These are phyloP conservation scores for Serripes groenlandicus DNA, from an alignment of 2,888 invertebrate species.

Conservation along the genomic window DNA sequence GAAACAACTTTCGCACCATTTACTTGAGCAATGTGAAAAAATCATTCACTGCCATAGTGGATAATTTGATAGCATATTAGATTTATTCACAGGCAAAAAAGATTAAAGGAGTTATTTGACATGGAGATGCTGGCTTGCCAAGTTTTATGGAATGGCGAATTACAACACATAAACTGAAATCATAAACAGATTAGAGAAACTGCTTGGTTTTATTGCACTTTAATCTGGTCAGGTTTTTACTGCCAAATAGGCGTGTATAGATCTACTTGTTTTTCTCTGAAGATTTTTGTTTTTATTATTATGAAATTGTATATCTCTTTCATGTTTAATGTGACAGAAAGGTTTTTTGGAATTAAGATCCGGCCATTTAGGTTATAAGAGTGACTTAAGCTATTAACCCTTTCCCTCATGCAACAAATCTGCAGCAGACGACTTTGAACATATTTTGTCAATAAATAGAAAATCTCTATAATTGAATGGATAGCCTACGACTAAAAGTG, in stretches of 20 bases:
- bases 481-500: background rate
- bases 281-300: no score
- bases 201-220: constrained; percentile 4
- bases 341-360: no score
- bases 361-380: no score
- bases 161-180: background rate
- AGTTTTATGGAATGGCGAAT: constrained; percentile 10
- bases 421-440: background rate
- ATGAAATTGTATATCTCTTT: no score
- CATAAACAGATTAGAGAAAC: constrained; percentile 10
- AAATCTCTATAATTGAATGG: background rate
- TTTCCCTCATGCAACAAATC: background rate
- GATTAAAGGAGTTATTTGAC: background rate
- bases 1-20: background rate
- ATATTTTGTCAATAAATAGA: background rate
- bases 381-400: background rate
- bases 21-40: background rate
- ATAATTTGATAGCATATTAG: constrained; percentile 14
- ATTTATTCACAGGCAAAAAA: constrained; percentile 4
- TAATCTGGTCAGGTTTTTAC: background rate
- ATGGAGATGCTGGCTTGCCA: constrained; percentile 1
- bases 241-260: background rate
- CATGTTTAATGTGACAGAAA: no score
- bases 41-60: background rate
- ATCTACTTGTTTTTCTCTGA: background rate